Conservation (phyloP, 2,888 invertebrate species). For the Drosophila longiperda region DNA sequence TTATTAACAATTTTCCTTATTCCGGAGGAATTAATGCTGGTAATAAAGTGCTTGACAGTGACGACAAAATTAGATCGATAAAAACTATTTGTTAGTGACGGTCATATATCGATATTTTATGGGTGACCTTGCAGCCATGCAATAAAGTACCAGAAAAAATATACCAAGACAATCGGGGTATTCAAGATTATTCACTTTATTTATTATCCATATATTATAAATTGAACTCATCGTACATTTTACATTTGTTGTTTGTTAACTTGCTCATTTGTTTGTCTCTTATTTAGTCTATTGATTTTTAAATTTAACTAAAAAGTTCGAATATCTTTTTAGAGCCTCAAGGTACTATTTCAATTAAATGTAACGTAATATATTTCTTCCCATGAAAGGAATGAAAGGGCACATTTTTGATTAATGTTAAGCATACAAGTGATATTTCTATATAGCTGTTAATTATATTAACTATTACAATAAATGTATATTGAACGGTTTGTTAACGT, state of each 20-base stretch:
- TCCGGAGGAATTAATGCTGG: conserved; percentile 38
- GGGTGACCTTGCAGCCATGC: neutral
- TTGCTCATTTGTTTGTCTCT: conserved; percentile 2
- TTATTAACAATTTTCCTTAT: conserved; percentile 24
- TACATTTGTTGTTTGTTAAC: conserved; percentile 12
- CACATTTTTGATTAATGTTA: conserved; percentile 19
- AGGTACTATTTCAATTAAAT: conserved; percentile 48
- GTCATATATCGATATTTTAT: conserved; percentile 9
- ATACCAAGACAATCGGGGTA: neutral
- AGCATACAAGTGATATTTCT: conserved; percentile 12
- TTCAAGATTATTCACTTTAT: conserved; percentile 4
- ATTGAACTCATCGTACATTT: conserved; percentile 11
- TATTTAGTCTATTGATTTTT: conserved; percentile 41
- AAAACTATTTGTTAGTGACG: neutral
- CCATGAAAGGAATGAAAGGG: conserved; percentile 10
- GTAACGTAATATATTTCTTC: conserved; percentile 9
- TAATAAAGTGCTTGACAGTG: conserved; percentile 25
- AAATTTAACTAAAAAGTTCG: conserved; percentile 52
- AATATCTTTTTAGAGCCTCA: conserved; percentile 51
- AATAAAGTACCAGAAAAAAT: conserved; percentile 8
- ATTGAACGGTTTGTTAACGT: conserved; percentile 16
- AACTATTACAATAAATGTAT: conserved; percentile 13
- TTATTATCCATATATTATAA: conserved; percentile 1
- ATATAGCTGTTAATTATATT: conserved; percentile 4
- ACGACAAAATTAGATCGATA: conserved; percentile 26